phyloP scores from a whole-genome alignment of 2,113 vertebrate species.

The Microcebus jonahi region DNA sequence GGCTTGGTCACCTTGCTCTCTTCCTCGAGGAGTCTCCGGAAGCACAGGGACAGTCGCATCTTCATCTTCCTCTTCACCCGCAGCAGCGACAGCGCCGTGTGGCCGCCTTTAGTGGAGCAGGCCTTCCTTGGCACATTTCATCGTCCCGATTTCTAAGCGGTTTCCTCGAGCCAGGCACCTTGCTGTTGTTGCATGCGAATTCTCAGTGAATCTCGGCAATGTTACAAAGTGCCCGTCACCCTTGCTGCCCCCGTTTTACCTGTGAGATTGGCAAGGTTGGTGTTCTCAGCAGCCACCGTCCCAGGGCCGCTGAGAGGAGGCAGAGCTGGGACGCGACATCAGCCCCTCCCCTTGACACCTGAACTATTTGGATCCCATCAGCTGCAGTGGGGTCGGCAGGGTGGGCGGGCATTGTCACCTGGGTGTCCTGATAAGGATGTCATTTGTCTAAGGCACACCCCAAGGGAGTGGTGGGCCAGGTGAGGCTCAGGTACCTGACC shows the following conservation, averaged over 20 bases:
- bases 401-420: accelerated
- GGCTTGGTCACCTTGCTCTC: accelerated
- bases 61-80: accelerated
- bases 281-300: background rate
- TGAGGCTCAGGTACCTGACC: background rate
- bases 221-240: accelerated
- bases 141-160: accelerated
- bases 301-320: background rate
- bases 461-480: accelerated
- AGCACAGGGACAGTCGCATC: accelerated
- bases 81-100: accelerated
- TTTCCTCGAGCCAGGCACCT: accelerated
- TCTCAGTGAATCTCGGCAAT: accelerated
- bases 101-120: accelerated
- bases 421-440: accelerated
- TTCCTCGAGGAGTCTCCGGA: background rate
- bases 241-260: accelerated
- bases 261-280: background rate
- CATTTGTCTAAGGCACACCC: accelerated
- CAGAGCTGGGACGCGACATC: accelerated
- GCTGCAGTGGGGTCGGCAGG: background rate
- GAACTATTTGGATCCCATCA: accelerated
- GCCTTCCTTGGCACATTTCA: accelerated
- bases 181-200: accelerated
- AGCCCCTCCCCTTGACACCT: background rate